Conservation (phyloP, 2,797 vertebrate species). For the Antrozous pallidus region DNA sequence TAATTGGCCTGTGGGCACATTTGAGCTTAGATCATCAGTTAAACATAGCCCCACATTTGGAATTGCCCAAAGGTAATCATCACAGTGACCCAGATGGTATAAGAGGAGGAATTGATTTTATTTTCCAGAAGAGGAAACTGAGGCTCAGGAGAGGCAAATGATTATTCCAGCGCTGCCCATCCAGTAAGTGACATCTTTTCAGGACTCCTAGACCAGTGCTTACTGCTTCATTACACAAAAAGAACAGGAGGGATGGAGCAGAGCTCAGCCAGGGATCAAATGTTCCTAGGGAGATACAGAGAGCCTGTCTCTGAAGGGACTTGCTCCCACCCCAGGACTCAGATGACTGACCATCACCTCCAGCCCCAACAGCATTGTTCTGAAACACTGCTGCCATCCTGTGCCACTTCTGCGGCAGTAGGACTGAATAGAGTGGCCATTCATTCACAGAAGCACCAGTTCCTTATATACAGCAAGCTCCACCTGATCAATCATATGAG, state of each 20-base stretch:
- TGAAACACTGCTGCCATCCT: background rate
- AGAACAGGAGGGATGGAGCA: background rate
- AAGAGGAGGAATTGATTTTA: background rate
- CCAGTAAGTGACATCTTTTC: background rate
- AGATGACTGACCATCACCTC: background rate
- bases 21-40: background rate
- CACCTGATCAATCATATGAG: background rate
- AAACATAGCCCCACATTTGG: background rate
- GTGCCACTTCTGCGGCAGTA: background rate
- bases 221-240: background rate
- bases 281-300: background rate
- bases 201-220: background rate
- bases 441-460: background rate
- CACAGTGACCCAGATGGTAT: background rate
- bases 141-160: background rate
- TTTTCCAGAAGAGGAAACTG: slow-evolving; percentile 7
- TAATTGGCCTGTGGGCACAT: background rate
- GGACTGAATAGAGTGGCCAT: background rate
- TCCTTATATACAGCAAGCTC: background rate
- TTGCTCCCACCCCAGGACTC: background rate
- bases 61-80: background rate
- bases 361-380: background rate
- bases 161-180: background rate
- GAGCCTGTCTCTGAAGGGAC: background rate
- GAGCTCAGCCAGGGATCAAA: background rate